Evolutionary conservation across 2,888 invertebrate genomes (phyloP).

Genomic region (Lucinisca nassula): DNA sequence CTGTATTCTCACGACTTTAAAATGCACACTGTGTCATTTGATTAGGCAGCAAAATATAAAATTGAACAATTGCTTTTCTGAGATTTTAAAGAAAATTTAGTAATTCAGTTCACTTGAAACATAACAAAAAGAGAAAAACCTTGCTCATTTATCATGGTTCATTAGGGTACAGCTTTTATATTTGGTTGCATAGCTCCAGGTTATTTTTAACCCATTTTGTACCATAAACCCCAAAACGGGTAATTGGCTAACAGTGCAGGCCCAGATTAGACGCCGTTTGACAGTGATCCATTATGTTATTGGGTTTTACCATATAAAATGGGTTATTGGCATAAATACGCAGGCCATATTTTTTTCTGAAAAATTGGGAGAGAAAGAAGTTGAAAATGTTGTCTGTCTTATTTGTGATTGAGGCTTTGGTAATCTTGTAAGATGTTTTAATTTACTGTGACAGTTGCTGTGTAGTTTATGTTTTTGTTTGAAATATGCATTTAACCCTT

Average conservation of each 20-base stretch:
- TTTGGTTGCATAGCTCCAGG: not conserved
- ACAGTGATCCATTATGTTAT: not conserved
- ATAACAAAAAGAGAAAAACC: too few species aligned
- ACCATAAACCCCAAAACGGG: too few species aligned
- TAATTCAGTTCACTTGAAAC: not conserved
- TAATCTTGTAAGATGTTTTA: not conserved
- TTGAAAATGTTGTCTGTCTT: not conserved
- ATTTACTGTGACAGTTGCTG: not conserved
- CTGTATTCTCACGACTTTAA: not conserved
- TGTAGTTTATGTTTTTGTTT: not conserved
- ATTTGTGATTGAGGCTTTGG: not conserved
- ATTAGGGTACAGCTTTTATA: too few species aligned
- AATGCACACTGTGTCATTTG: not conserved
- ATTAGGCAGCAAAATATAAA: not conserved
- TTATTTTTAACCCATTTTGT: not conserved
- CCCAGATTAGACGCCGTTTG: too few species aligned
- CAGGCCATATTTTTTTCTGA: not conserved
- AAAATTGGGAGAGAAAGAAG: not conserved
- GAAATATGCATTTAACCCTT: not conserved
- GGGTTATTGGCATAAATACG: not conserved
- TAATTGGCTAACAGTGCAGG: too few species aligned
- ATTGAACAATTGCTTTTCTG: not conserved
- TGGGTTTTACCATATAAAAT: not conserved
- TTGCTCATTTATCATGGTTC: too few species aligned
- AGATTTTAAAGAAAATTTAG: not conserved